Evolutionary conservation across 2,797 vertebrate genomes (phyloP), one percentile per base, ranked within the genome.

Genomic region (Percopsis omiscomaycus): DNA sequence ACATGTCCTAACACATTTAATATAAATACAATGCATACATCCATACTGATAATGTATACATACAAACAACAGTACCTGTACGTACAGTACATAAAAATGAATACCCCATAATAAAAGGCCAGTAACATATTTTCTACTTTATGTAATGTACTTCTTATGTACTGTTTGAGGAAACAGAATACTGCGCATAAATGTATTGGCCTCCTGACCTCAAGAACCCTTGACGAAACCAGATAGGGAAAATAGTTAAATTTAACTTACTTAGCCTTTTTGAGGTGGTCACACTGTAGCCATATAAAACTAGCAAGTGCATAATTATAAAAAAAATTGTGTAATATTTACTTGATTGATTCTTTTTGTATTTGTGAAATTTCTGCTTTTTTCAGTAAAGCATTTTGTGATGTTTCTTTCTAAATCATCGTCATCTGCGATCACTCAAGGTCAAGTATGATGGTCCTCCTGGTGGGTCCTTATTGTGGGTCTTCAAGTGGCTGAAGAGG

Each of bases 321-420:
- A 57, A 57, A 15, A 22, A 37, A 0, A 77, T 76, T 72, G 66
- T 66, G 68, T 69, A 59, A 68, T 79, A 79, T 60, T 66, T 74
- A 46, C 28, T 32, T 77, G 66, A 81, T 32, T 77, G 66, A 81
- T 81, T 78, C 64, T 76, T 66, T 76, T 64, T 69, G 45, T 64
- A 75, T 79, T 75, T 79, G 73, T 82, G 62, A 42, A 42, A 42
- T 42, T 6, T 77, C 16, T 3, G 75, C 81, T 61, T 51, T 79
- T 75, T 68, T 75, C 76, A 84, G 71, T 79, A 74, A 82, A 76
- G 78, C 82, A 86, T 79, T 81, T 81, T 78, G 69, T 78, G 71
- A 84, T 74, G 69, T 83, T 88, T 85, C 8, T 42, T 42, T 6
- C 37, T 42, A 42, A 9, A 9, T 42, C 37, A 8, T 6, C 9